A percentile compares a stretch with the other conserved stretches of the same genome.
Conservation (phyloP, 2,888 invertebrate species). For the Diogma glabrata region DNA sequence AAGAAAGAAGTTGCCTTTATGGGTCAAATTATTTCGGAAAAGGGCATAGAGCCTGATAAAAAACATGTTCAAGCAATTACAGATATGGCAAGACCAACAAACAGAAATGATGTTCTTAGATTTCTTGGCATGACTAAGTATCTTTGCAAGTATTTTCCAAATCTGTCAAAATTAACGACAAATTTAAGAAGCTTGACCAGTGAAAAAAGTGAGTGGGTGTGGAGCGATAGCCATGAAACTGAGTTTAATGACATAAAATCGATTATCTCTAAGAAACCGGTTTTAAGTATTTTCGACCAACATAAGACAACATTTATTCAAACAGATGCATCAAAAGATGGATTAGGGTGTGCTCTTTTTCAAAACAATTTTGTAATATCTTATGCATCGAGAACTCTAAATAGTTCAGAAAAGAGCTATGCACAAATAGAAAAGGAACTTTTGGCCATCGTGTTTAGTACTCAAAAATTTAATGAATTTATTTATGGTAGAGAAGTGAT, state of each 20-base stretch:
- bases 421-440: no score
- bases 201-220: neutral
- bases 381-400: no score
- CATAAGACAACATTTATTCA: neutral
- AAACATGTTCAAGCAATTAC: neutral
- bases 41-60: neutral
- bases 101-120: neutral
- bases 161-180: neutral
- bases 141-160: constrained; percentile 1
- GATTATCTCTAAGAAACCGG: neutral
- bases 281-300: neutral
- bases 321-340: neutral
- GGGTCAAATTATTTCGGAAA: neutral
- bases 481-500: no score
- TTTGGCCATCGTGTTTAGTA: no score
- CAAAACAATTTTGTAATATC: neutral
- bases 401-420: no score
- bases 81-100: neutral
- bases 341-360: neutral
- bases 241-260: neutral
- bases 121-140: neutral
- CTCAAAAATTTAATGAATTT: no score
- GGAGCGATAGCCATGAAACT: neutral
- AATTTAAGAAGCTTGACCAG: neutral
- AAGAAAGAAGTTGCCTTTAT: neutral